Evolutionary conservation across 2,888 invertebrate species (phyloP), one percentile per base, ranked within the genome.

Genomic region (Tyria jacobaeae): DNA sequence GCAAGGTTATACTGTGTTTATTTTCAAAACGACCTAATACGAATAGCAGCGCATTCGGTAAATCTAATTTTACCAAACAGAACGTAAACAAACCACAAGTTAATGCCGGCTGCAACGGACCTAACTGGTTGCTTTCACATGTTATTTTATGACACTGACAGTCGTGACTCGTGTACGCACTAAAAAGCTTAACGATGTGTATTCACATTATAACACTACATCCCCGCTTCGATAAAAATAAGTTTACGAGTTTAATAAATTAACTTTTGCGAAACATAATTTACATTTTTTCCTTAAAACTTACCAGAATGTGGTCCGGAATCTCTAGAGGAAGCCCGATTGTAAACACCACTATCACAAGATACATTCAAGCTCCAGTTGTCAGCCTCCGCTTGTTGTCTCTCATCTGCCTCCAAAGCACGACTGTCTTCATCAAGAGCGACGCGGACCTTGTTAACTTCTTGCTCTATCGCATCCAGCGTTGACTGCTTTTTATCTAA

Each of bases 281-380:
- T 31, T 31, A 31, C 27, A 31, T 31, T 2, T 31, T 6, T 3
- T 63, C 61, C 48, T 61, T 10, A 64, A 60, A 50, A 86, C 90
- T 89, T 66, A 94, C 94, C 94, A 69, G 94, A 94, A 80, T 94
- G 94, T 27, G 94, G 94, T 64, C 94, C 94, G 57, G 94, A 94
- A 75, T 94, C 94, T 67, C 94, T 89, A 58, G 94, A 94, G 25
- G 94, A 94, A 31, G 94, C 95, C 27, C 95, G 94, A 79, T 95
- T 95, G 83, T 95, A 95, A 70, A 94, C 94, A 63, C 95, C 95
- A 80, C 94, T 95, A 79, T 95, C 95, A 68, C 94, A 94, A 63
- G 95, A 95, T 70, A 94, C 93, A 83, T 94, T 94, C 71, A 94
- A 82, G 67, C 94, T 93, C 94, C 94, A 94, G 78, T 90, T 92